Percentiles rank a stretch among this genome's conserved stretches.
Conservation (phyloP, 1,140 invertebrate genomes). For the Drosophila pallidifrons region DNA sequence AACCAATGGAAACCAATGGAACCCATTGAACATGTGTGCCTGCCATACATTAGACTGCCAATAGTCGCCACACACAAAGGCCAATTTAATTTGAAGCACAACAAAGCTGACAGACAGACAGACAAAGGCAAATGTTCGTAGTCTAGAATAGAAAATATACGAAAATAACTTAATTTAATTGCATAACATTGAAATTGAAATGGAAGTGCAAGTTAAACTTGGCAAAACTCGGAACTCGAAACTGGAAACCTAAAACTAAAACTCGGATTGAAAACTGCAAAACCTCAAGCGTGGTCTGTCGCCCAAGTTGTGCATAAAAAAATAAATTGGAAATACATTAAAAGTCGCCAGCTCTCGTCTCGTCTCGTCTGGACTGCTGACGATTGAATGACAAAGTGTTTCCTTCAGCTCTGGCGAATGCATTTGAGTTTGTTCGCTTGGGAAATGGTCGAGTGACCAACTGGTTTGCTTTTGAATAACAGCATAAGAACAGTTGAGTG, state of each 20-base stretch:
- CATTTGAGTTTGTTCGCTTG: not conserved
- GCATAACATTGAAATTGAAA: conserved; percentile 56
- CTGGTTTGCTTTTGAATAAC: conserved; percentile 60
- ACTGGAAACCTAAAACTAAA: conserved; percentile 50
- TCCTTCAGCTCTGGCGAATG: conserved; percentile 2
- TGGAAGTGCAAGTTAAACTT: conserved; percentile 48
- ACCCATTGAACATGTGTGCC: conserved; percentile 41
- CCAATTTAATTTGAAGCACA: conserved; percentile 79
- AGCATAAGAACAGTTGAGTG: conserved; percentile 43
- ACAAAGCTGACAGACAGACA: conserved; percentile 21
- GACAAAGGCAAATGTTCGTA: not conserved
- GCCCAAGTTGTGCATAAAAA: conserved; percentile 55
- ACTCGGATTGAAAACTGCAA: conserved; percentile 52
- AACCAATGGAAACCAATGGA: conserved; percentile 31
- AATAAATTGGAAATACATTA: conserved; percentile 75
- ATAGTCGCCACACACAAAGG: conserved; percentile 70
- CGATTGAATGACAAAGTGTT: conserved; percentile 53
- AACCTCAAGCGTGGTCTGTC: conserved; percentile 54
- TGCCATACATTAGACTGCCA: conserved; percentile 69
- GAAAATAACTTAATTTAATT: conserved; percentile 80
- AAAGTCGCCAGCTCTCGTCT: conserved; percentile 50
- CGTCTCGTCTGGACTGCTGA: conserved; percentile 38
- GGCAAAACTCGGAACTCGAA: conserved; percentile 50
- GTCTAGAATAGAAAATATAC: conserved; percentile 56
- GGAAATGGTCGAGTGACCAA: conserved; percentile 65